Conservation (phyloP, 2,888 invertebrate genomes). For the Choristoneura rosaceana region DNA sequence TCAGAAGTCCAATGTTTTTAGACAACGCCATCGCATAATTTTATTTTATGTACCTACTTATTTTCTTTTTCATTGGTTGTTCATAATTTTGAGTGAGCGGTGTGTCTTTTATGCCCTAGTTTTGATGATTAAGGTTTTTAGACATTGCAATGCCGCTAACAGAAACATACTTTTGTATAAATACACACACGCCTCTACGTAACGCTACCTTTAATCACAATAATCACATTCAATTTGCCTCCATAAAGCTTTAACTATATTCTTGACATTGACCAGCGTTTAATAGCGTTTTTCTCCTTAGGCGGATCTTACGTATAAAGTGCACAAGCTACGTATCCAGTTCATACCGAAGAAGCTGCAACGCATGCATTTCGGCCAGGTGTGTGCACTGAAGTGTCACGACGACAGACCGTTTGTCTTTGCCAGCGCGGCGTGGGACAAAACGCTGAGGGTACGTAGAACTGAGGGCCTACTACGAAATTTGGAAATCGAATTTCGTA, state of each 20-base stretch:
- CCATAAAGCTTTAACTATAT: no score
- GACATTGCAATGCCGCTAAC: background rate
- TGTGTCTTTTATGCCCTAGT: background rate
- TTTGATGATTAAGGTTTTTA: background rate
- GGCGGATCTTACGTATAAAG: slow-evolving; percentile 68
- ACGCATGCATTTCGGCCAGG: slow-evolving; percentile 73
- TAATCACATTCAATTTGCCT: no score
- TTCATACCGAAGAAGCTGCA: slow-evolving; percentile 78
- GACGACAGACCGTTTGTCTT: slow-evolving; percentile 70
- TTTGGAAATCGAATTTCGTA: no score
- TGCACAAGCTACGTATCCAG: slow-evolving; percentile 75
- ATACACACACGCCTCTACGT: no score
- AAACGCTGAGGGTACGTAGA: slow-evolving; percentile 78
- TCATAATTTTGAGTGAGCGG: background rate
- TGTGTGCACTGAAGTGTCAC: slow-evolving; percentile 80
- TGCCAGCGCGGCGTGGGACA: slow-evolving; percentile 85
- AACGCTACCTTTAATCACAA: no score
- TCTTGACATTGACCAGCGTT: no score
- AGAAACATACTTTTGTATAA: no score
- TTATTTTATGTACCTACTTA: no score
- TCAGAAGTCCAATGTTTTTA: slow-evolving; percentile 21
- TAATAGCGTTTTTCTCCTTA: slow-evolving; percentile 43
- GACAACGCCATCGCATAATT: background rate
- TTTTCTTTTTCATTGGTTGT: background rate
- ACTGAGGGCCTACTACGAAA: no score